Evolutionary conservation across 2,888 invertebrate species (phyloP), one percentile per base, ranked within the genome.

Genomic region (Drosophila neotestacea): DNA sequence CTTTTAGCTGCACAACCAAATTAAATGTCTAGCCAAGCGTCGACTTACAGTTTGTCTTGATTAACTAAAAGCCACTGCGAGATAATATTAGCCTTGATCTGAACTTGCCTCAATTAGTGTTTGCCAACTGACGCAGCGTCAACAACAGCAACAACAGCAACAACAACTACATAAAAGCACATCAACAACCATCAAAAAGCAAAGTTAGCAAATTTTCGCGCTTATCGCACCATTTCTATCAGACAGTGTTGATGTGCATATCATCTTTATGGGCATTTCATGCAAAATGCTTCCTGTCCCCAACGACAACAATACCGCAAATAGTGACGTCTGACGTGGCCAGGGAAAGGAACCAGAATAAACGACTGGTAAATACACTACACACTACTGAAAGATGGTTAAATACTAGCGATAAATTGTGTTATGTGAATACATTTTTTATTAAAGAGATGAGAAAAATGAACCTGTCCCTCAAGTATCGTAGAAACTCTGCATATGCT

Each of bases 221-320:
- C 75, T 70, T 78, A 79, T 75, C 80, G 73, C 80, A 44, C 68
- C 68, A 77, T 75, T 79, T 68, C 66, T 73, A 77, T 77, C 86
- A 74, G 77, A 61, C 83, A 71, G 78, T 69, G 81, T 67, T 86
- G 85, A 86, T 85, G 79, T 86, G 86, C 85, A 88, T 89, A 88
- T 89, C 88, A 88, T 79, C 88, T 88, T 88, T 88, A 88, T 89
- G 79, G 87, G 73, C 85, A 89, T 89, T 89, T 89, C 89, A 89
- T 89, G 89, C 85, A 88, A 88, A 89, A 81, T 71, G 78, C 75
- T 89, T 83, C 85, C 88, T 70, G 77, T 66, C 66, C 52, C 65
- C 71, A 72, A 61, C 77, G 63, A 58, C 60, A 46, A 44, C 50
- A 60, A 27, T 48, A 39, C 38, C 34, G 30, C 47, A 47, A 58